Percentiles rank a stretch among this genome's conserved stretches.
Conservation (phyloP, 2,888 invertebrate genomes). For the Dasysyrphus tricinctus region DNA sequence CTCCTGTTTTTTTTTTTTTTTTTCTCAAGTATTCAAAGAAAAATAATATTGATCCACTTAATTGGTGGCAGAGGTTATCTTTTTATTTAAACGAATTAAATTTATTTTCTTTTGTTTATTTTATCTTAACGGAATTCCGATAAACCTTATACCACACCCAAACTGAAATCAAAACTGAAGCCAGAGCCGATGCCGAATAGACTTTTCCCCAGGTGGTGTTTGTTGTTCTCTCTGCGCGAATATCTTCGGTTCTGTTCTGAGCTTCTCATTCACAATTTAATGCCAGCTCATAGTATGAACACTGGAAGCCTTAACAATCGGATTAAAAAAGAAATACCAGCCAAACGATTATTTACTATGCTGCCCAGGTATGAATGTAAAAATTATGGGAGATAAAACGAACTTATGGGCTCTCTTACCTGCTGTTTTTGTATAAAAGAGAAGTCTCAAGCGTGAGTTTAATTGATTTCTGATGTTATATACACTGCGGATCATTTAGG, state of each 20-base stretch:
- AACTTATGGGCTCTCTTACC: slow-evolving; percentile 67
- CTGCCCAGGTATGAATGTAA: slow-evolving; percentile 68
- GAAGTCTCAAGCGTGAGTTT: slow-evolving; percentile 34
- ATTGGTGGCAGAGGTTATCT: slow-evolving; percentile 6
- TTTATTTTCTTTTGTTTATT: slow-evolving; percentile 30
- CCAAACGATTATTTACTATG: slow-evolving; percentile 62
- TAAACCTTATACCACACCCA: slow-evolving; percentile 69
- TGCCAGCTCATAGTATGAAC: slow-evolving; percentile 72
- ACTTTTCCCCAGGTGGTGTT: slow-evolving; percentile 51
- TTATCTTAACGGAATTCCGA: slow-evolving; percentile 24
- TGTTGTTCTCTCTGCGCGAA: slow-evolving; percentile 67
- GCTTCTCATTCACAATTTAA: slow-evolving; percentile 75
- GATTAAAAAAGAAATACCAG: slow-evolving; percentile 66
- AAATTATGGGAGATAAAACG: slow-evolving; percentile 48
- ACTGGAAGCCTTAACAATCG: slow-evolving; percentile 73
- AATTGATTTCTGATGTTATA: slow-evolving; percentile 1
- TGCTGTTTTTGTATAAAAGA: slow-evolving; percentile 15
- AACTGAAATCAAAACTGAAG: slow-evolving; percentile 71
- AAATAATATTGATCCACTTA: slow-evolving; percentile 31
- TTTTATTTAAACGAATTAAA: slow-evolving; percentile 21
- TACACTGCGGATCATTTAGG: not conserved
- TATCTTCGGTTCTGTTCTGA: slow-evolving; percentile 66
- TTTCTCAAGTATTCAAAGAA: not conserved
- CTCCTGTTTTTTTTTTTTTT: not conserved
- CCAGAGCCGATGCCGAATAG: slow-evolving; percentile 23